phyloP scores from a whole-genome alignment of 2,888 invertebrate species.

The Drosophila trichaetosa region DNA sequence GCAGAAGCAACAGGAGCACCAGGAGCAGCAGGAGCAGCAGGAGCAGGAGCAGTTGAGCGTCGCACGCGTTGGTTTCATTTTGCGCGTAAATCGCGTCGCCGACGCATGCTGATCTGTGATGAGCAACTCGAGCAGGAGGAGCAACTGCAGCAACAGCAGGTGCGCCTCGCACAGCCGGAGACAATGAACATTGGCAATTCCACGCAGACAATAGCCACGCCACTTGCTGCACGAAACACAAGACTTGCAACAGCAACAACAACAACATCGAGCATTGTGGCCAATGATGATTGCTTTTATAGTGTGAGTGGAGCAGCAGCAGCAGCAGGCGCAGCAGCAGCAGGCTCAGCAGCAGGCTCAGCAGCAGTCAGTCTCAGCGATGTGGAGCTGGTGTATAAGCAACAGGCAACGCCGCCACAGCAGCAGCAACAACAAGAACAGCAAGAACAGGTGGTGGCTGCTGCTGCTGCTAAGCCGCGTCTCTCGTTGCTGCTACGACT shows the following conservation, averaged over 20 bases:
- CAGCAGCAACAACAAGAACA: neutral
- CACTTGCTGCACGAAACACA: constrained; percentile 19
- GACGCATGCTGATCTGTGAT: constrained; percentile 35
- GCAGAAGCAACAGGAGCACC: constrained; percentile 4
- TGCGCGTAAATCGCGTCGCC: constrained; percentile 54
- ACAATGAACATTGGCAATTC: constrained; percentile 72
- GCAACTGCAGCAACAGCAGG: constrained; percentile 15
- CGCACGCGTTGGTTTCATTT: constrained; percentile 68
- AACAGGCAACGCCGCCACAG: constrained; percentile 51
- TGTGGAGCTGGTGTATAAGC: constrained; percentile 54
- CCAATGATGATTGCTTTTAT: constrained; percentile 75
- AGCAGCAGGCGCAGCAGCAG: constrained; percentile 19
- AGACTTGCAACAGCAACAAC: constrained; percentile 23
- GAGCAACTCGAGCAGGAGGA: constrained; percentile 32
- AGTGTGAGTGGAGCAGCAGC: constrained; percentile 44
- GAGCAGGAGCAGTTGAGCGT: constrained; percentile 15
- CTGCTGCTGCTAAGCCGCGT: constrained; percentile 24
- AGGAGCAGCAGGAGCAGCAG: neutral
- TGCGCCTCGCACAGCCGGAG: constrained; percentile 74
- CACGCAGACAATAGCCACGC: constrained; percentile 69
- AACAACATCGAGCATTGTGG: constrained; percentile 47
- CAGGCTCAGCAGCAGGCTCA: constrained; percentile 2
- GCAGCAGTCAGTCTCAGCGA: constrained; percentile 10
- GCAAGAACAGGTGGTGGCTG: neutral
- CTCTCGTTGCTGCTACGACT: constrained; percentile 48